A percentile compares a stretch with the other conserved stretches of the same genome.
phyloP scores from a whole-genome alignment of 2,888 invertebrate species.

The Trichopria drosophilae region DNA sequence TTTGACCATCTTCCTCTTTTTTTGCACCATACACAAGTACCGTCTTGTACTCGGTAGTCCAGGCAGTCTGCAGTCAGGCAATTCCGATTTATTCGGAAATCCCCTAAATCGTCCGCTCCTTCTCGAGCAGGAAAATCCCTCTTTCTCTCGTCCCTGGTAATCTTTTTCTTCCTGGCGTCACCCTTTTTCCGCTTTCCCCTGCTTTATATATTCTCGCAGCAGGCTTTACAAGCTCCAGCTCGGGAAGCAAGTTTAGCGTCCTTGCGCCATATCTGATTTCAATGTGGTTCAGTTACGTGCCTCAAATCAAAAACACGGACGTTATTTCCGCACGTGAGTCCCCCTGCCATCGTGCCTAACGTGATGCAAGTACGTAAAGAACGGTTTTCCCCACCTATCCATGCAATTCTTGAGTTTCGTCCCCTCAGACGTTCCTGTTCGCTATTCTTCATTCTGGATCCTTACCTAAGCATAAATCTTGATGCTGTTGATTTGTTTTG shows the following conservation, averaged over 20 bases:
- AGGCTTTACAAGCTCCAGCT: constrained; percentile 41
- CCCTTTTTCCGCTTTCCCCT: not conserved
- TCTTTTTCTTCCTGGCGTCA: too few species aligned
- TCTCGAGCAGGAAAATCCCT: too few species aligned
- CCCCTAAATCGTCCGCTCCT: constrained; percentile 45
- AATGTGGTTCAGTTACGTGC: constrained; percentile 56
- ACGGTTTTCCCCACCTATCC: constrained; percentile 12
- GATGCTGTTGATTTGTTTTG: too few species aligned
- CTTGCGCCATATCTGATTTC: constrained; percentile 53
- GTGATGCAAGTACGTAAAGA: constrained; percentile 4
- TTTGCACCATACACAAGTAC: too few species aligned
- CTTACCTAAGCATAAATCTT: too few species aligned
- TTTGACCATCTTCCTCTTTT: too few species aligned
- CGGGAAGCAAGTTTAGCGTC: constrained; percentile 50
- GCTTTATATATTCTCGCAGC: constrained; percentile 46
- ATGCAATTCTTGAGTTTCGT: constrained; percentile 1
- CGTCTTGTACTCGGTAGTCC: constrained; percentile 3
- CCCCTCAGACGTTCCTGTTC: not conserved
- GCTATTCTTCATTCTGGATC: constrained; percentile 2
- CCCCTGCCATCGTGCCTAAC: constrained; percentile 42
- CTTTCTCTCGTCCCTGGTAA: too few species aligned
- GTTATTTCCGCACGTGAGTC: constrained; percentile 49
- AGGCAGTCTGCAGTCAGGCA: constrained; percentile 24
- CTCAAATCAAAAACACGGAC: constrained; percentile 54
- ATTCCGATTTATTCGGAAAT: constrained; percentile 46